Conservation (phyloP, 2,888 invertebrate genomes). For the Dryadula phaetusa region DNA sequence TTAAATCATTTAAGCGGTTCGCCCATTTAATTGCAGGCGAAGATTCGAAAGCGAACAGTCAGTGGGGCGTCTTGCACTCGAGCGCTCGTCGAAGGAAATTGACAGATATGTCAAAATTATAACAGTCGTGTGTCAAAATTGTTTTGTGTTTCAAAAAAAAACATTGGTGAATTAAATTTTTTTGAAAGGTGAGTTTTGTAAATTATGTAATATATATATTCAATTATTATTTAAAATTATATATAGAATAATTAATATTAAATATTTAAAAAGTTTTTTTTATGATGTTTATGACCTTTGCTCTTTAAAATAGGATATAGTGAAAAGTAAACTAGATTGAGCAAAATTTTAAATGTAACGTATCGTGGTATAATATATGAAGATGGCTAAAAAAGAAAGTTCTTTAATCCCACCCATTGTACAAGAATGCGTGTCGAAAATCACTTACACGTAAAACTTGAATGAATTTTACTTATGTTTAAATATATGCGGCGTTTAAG, state of each 20-base stretch:
- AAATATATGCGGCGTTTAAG: not conserved
- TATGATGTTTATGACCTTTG: constrained; percentile 4
- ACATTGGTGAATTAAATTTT: not conserved
- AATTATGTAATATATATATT: no score
- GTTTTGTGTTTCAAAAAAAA: constrained; percentile 4
- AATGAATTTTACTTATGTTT: not conserved
- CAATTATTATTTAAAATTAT: not conserved
- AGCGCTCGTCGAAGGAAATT: constrained; percentile 51
- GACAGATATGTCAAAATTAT: constrained; percentile 17
- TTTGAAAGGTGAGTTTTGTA: not conserved
- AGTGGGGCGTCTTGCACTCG: constrained; percentile 52
- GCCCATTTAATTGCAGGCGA: constrained; percentile 50
- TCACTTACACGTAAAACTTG: not conserved
- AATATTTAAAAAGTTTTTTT: not conserved
- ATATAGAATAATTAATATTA: not conserved
- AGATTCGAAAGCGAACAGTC: constrained; percentile 74
- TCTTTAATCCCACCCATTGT: constrained; percentile 2
- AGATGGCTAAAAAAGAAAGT: constrained; percentile 6
- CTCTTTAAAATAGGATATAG: not conserved
- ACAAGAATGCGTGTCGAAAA: constrained; percentile 15
- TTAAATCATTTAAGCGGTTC: constrained; percentile 50
- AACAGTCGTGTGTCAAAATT: constrained; percentile 15
- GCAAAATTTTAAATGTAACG: not conserved
- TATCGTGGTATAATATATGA: not conserved
- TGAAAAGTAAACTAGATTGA: constrained; percentile 8